Evolutionary conservation across 2,113 vertebrate genomes (phyloP), one percentile per base, ranked within the genome.

Genomic region (Poeciliopsis occidentalis): DNA sequence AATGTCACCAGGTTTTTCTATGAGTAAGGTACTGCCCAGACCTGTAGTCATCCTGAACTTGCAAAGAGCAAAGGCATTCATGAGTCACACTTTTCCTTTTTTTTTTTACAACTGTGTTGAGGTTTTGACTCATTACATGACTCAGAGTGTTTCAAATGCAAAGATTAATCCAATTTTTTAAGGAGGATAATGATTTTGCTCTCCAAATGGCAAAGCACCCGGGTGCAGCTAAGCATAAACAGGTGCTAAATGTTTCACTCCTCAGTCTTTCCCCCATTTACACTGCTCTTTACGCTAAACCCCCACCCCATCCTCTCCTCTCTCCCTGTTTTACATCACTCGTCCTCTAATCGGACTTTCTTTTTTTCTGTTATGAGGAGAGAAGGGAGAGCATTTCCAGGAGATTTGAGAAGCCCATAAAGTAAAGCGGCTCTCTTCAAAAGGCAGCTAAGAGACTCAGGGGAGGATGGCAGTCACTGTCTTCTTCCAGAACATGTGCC

Each of bases 401-500:
- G 79, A 90, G 87, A 89, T 89, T 87, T 88, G 80, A 85, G 73
- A 61, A 83, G 71, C 80, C 86, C 78, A 76, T 83, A 81, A 89
- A 82, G 83, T 80, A 84, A 89, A 89, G 85, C 77, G 64, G 77
- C 85, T 88, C 79, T 75, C 75, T 76, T 88, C 86, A 83, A 87
- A 82, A 87, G 82, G 83, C 88, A 85, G 88, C 85, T 90, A 85
- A 89, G 87, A 90, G 87, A 89, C 88, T 90, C 85, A 90, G 74
- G 81, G 82, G 89, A 88, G 85, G 85, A 82, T 79, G 87, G 89
- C 85, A 85, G 89, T 76, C 68, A 69, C 71, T 54, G 80, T 85
- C 83, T 84, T 68, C 86, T 84, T 84, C 86, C 76, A 86, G 79
- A 92, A 89, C 86, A 87, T 88, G 82, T 84, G 84, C 87, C 88